Conservation (phyloP, 2,797 vertebrate species). For the Xyrichtys novacula region DNA sequence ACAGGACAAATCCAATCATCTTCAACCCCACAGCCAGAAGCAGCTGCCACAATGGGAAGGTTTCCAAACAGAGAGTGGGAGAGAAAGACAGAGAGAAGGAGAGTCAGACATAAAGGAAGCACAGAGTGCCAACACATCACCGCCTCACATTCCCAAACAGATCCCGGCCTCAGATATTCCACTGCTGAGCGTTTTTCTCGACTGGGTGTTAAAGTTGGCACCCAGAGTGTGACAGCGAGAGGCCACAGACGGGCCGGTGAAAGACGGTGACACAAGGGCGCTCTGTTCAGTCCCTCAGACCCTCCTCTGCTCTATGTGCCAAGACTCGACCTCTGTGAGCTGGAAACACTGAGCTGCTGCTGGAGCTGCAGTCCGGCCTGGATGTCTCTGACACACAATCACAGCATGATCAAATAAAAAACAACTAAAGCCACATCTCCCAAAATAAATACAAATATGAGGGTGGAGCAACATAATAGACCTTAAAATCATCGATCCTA, state of each 20-base stretch:
- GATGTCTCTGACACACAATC: too few relatives aligned
- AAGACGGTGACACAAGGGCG: constrained; percentile 55
- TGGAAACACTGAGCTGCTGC: constrained; percentile 33
- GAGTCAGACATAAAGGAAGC: constrained; percentile 5
- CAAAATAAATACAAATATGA: too few relatives aligned
- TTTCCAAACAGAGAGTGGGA: constrained; percentile 36
- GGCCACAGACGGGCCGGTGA: constrained; percentile 42
- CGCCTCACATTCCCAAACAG: constrained; percentile 51
- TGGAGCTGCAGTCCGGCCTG: constrained; percentile 24
- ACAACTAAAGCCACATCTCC: background rate
- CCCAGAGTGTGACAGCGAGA: constrained; percentile 35
- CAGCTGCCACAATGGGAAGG: constrained; percentile 70
- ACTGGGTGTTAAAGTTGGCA: constrained; percentile 69
- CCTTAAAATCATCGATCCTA: too few relatives aligned
- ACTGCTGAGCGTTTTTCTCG: constrained; percentile 60
- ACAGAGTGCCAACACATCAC: constrained; percentile 42
- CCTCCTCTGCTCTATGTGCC: constrained; percentile 37
- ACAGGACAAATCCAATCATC: constrained; percentile 57
- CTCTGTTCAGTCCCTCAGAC: constrained; percentile 51
- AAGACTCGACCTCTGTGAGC: constrained; percentile 57
- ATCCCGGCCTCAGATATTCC: constrained; percentile 54
- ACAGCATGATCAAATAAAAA: background rate
- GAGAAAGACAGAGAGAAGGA: constrained; percentile 4
- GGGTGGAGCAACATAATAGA: too few relatives aligned
- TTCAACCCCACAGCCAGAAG: constrained; percentile 50